Percentiles rank a stretch among this genome's conserved stretches.
These are phyloP conservation scores for Platyrinchus mystaceus DNA, from an alignment of 2,797 vertebrate genomes.

Conservation along the genomic window DNA sequence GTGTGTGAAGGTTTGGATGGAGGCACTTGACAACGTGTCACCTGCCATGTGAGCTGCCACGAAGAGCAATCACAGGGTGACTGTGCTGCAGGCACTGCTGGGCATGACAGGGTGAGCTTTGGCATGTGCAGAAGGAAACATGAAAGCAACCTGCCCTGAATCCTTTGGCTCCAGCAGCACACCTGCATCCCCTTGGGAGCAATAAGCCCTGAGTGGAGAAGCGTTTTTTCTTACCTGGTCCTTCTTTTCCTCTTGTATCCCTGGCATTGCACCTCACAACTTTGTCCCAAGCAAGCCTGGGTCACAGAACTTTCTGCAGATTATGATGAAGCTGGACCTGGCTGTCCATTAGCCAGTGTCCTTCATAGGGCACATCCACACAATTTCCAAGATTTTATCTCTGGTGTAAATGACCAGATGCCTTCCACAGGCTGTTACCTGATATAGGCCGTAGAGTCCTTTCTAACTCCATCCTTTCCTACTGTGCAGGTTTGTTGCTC, in stretches of 20 bases:
- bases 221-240: neutral
- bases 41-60: neutral
- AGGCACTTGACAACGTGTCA: neutral
- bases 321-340: neutral
- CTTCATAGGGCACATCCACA: neutral
- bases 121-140: neutral
- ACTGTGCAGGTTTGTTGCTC: neutral
- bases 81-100: neutral
- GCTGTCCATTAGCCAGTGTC: neutral
- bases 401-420: neutral
- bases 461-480: neutral
- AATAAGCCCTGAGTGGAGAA: neutral
- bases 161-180: neutral
- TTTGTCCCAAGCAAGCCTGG: neutral
- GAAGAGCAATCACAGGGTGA: neutral
- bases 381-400: neutral
- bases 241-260: neutral
- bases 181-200: neutral
- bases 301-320: neutral
- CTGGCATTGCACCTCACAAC: neutral
- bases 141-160: neutral
- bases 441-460: neutral
- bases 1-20: neutral
- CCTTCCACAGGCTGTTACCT: neutral
- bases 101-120: neutral